Conservation (phyloP, 2,797 vertebrate species). For the Euthynnus affinis region DNA sequence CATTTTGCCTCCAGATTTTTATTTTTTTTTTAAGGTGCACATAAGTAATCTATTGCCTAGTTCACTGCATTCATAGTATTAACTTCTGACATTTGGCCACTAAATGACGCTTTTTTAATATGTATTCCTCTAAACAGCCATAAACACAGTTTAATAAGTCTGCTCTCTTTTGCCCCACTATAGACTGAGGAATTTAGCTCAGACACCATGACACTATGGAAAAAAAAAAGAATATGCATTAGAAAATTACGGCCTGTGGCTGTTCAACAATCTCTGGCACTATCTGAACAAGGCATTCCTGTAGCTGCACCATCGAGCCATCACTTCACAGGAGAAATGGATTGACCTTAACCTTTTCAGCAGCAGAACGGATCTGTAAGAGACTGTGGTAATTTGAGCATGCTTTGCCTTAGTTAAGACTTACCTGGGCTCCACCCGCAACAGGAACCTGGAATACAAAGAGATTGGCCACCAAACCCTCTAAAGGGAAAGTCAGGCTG, state of each 20-base stretch:
- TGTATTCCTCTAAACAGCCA: conserved; percentile 22
- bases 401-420: conserved; percentile 74
- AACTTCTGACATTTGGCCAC: conserved; percentile 26
- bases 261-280: conserved; percentile 55
- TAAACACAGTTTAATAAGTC: conserved; percentile 43
- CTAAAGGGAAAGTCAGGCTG: conserved; percentile 92
- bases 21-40: not conserved
- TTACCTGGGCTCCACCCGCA: conserved; percentile 96
- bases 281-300: conserved; percentile 45
- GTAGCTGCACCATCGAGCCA: conserved; percentile 21
- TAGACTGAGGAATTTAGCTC: conserved; percentile 36
- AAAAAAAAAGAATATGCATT: conserved; percentile 46
- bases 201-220: conserved; percentile 15
- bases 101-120: conserved; percentile 26
- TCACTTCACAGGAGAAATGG: conserved; percentile 30
- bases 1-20: not conserved
- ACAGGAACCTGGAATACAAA: conserved; percentile 94
- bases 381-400: conserved; percentile 78
- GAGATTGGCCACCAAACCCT: conserved; percentile 94
- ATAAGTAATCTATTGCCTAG: not conserved
- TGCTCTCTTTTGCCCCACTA: conserved; percentile 15
- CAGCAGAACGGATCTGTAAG: conserved; percentile 65
- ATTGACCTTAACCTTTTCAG: conserved; percentile 78
- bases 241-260: conserved; percentile 53
- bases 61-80: conserved; percentile 23